phyloP scores from a whole-genome alignment of 2,113 vertebrate genomes.

The Columba janthina region DNA sequence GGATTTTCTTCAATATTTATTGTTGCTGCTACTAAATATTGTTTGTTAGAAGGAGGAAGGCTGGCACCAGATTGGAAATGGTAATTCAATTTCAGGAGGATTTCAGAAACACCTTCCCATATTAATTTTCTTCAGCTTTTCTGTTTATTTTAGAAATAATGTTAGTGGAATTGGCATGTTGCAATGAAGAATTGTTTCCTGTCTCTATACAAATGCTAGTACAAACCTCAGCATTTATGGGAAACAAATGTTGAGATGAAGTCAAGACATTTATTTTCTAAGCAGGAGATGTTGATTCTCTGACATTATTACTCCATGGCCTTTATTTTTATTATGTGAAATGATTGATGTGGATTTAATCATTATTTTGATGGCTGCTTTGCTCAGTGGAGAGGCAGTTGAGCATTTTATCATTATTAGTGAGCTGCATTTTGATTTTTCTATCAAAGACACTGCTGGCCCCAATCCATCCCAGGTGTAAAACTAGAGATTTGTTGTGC shows the following conservation, averaged over 20 bases:
- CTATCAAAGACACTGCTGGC: neutral
- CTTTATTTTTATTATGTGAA: constrained; percentile 18
- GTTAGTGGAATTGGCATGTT: neutral
- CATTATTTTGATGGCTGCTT: constrained; percentile 51
- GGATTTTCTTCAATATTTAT: neutral
- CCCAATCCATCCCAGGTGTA: constrained; percentile 24
- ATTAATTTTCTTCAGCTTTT: constrained; percentile 25
- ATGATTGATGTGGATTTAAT: constrained; percentile 53
- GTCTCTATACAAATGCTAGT: neutral
- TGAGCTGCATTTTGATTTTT: constrained; percentile 48
- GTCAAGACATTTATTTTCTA: constrained; percentile 51
- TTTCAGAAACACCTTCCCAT: neutral
- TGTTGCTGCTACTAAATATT: neutral
- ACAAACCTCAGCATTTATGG: neutral
- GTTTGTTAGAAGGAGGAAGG: neutral
- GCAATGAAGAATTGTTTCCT: neutral
- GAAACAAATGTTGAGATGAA: constrained; percentile 45
- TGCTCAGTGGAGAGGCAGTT: constrained; percentile 23
- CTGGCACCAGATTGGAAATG: neutral
- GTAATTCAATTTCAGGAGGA: neutral
- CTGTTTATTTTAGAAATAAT: constrained; percentile 10
- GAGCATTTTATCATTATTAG: constrained; percentile 26
- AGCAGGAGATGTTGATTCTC: constrained; percentile 34
- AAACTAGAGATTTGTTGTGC: neutral
- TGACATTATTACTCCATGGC: neutral